Conservation (phyloP, 2,888 invertebrate species). For the Archips xylosteana region DNA sequence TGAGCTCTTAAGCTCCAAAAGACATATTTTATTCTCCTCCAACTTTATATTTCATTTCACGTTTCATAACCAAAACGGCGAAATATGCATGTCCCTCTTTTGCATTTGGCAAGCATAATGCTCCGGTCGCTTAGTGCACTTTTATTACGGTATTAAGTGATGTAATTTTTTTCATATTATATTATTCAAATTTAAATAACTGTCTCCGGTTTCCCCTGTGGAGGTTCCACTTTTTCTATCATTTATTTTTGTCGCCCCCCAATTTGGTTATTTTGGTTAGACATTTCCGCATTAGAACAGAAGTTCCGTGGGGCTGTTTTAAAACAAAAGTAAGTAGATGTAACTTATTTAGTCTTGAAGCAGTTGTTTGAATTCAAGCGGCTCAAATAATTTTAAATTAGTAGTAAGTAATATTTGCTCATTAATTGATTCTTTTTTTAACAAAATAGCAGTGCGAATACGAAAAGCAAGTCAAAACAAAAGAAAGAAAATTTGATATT, state of each 20-base stretch:
- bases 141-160: conserved; percentile 87
- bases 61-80: conserved; percentile 82
- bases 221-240: conserved; percentile 74
- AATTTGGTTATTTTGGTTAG: conserved; percentile 81
- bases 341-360: neutral
- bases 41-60: conserved; percentile 85
- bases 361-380: neutral
- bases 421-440: neutral
- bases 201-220: conserved; percentile 84
- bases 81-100: conserved; percentile 80
- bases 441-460: neutral
- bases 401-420: too few species aligned
- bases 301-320: conserved; percentile 55
- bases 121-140: conserved; percentile 85
- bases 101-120: conserved; percentile 82
- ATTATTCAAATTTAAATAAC: conserved; percentile 87
- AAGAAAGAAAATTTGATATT: conserved; percentile 1
- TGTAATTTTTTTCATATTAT: conserved; percentile 87
- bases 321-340: conserved; percentile 1
- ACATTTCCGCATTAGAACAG: conserved; percentile 68
- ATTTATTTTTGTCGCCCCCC: conserved; percentile 80
- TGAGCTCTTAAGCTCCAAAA: conserved; percentile 75
- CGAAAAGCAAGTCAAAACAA: neutral
- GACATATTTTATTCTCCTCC: conserved; percentile 82
- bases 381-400: neutral